Base-by-base conservation (phyloP, 2,797 vertebrate species). In the Stomatorhinus walkeri region DNA sequence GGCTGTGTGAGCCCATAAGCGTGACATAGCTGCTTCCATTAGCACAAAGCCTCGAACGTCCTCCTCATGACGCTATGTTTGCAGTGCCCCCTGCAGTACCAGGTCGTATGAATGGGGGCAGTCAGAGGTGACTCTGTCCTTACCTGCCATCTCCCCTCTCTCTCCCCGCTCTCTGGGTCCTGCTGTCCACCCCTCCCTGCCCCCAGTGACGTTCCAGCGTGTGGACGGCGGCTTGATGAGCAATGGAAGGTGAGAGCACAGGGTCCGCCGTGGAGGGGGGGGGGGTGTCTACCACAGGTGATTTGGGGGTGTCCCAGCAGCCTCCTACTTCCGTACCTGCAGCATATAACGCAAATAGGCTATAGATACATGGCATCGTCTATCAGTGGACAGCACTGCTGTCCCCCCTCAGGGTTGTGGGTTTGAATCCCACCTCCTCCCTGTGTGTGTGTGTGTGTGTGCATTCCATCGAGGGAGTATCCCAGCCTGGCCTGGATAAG, bases 141-240 rank as follows among this genome's bases (percentile, higher is more conserved):
- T 90, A 91, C 85, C 40, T 91, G 2, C 90, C 7, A 49, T 87
- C 43, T 90, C 92, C 56, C 89, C 46, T 89, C 64, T 79, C 49
- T 87, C 36, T 86, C 49, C 87, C 89, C 5, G 4, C 68, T 85
- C 56, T 59, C 52, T 43, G 83, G 88, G 89, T 81, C 88, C 88
- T 88, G 90, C 9, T 36, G 61, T 54, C 10, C 12, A 7, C 40
- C 61, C 10, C n/a, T 36, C 1, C 89, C 91, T 51, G 81, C 49
- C 92, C 79, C 79, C 90, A 99, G 98, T 99, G 92, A 99, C 98
- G 76, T 99, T 99, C 96, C 98, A 99, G 95, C 97, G 98, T 95
- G 98, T 98, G 83, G 98, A 99, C 89, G 98, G 97, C 90, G 98
- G 98, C 93, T 94, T 99, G 95, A 99, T 99, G 98, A 98, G 97